Base-by-base conservation (phyloP, 2,113 vertebrate species). In the Aptenodytes forsteri region DNA sequence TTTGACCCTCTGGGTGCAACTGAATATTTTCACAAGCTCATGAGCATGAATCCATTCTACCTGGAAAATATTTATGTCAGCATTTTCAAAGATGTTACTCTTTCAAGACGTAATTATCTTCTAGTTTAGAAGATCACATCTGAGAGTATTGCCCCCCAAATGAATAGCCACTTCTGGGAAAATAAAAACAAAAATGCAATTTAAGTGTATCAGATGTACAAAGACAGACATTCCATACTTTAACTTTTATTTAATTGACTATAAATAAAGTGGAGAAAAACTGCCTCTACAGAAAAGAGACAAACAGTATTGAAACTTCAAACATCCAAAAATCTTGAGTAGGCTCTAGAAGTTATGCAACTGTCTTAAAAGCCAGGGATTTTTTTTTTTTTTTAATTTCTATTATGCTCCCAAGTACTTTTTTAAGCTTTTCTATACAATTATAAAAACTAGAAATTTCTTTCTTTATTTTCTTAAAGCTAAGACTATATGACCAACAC, bases 101-200 rank as follows among this genome's bases (percentile, higher is more conserved):
- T 76, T 94, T 76, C 94, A 96, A 88, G 50, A 93, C 9, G 40
- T 81, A 95, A 83, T 96, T 93, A 93, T 83, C 66, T 92, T 52
- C 54, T 77, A 50, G 64, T 90, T 95, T 69, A 90, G 58, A 92
- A 65, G 70, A 81, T 73, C 67, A 73, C 71, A 70, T 55, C 36
- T 93, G 89, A 92, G 85, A 83, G 27, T 73, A 88, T 11, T 86
- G 23, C 13, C 32, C 75, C 89, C 46, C 66, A 90, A 73, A 96
- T 88, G 75, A 95, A 79, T 62, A 94, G 67, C 56, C 72, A 69
- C 42, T 96, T 90, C 67, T 81, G 29, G 52, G 83, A 94, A 93
- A 90, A 84, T 62, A 95, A 61, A 92, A 92, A 27, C 22, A 82
- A 78, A 87, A 83, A 67, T 12, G 22, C 34, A 69, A 19, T 72